These are phyloP conservation scores for Lagodon rhomboides DNA, from an alignment of 2,797 vertebrate genomes.

Conservation along the genomic window DNA sequence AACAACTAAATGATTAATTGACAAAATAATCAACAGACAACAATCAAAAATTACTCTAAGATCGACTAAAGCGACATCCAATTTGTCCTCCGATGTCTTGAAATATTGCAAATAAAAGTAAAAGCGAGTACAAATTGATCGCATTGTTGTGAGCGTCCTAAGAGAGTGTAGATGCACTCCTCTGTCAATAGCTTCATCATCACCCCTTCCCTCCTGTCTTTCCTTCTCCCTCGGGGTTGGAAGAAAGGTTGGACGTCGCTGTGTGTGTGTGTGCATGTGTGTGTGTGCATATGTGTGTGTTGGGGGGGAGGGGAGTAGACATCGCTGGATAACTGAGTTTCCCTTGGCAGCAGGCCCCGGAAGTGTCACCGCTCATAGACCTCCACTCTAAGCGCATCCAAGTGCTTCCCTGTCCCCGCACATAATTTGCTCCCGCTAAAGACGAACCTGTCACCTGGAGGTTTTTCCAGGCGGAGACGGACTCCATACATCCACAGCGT, in stretches of 20 bases:
- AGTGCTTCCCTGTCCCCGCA: conserved; percentile 64
- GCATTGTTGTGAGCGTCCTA: background rate
- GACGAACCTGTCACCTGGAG: conserved; percentile 71
- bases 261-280: too few relatives aligned
- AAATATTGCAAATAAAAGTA: conserved; percentile 1
- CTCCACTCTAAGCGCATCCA: conserved; percentile 71
- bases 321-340: conserved; percentile 76
- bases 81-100: too few relatives aligned
- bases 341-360: conserved; percentile 77
- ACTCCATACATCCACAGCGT: background rate
- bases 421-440: conserved; percentile 70
- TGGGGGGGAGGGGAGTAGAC: conserved; percentile 31
- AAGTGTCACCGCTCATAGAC: conserved; percentile 79
- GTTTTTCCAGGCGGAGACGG: conserved; percentile 27
- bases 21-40: too few relatives aligned
- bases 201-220: conserved; percentile 12
- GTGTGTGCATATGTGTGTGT: conserved; percentile 17
- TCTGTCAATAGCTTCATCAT: conserved; percentile 51
- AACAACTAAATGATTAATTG: too few relatives aligned
- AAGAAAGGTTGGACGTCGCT: conserved; percentile 50
- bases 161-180: conserved; percentile 30
- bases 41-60: too few relatives aligned
- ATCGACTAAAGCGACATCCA: too few relatives aligned
- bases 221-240: conserved; percentile 37
- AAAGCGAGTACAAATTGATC: conserved; percentile 20